phyloP scores from a whole-genome alignment of 2,888 invertebrate genomes.

The Taphrorychus bicolor region DNA sequence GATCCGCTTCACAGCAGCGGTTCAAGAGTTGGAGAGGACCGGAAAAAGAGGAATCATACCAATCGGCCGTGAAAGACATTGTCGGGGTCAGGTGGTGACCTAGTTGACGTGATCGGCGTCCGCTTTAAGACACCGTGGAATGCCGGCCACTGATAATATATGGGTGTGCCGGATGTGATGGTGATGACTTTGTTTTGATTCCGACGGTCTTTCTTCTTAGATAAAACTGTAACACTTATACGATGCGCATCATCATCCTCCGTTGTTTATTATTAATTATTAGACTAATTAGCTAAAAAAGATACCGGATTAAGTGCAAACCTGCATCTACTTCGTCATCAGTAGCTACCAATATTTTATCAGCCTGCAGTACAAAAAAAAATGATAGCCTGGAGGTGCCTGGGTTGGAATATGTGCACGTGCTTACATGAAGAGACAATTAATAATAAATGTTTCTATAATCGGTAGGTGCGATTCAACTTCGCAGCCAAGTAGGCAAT shows the following conservation, averaged over 20 bases:
- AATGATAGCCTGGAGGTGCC: too few relatives aligned
- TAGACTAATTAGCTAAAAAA: too few relatives aligned
- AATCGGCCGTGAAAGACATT: slow-evolving; percentile 25
- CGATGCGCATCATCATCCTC: not conserved
- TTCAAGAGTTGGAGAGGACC: slow-evolving; percentile 13
- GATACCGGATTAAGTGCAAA: too few relatives aligned
- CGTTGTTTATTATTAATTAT: not conserved
- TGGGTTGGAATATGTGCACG: too few relatives aligned
- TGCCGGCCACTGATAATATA: slow-evolving; percentile 17
- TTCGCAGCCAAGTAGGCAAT: not conserved
- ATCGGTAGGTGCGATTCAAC: not conserved
- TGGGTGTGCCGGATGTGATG: slow-evolving; percentile 8
- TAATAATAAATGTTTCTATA: too few relatives aligned
- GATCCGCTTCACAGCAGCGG: slow-evolving; percentile 3
- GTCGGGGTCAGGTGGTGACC: slow-evolving; percentile 48
- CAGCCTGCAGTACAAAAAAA: too few relatives aligned
- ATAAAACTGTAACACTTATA: not conserved
- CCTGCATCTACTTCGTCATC: too few relatives aligned
- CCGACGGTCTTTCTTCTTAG: not conserved
- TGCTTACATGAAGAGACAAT: too few relatives aligned
- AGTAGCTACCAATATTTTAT: too few relatives aligned
- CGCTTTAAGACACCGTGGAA: slow-evolving; percentile 30
- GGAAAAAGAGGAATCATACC: slow-evolving; percentile 11
- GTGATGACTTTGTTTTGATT: not conserved
- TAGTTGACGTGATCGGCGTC: slow-evolving; percentile 44